A percentile compares a stretch with the other conserved stretches of the same genome.
Conservation (phyloP, 2,797 vertebrate genomes). For the Sebastolobus altivelis region DNA sequence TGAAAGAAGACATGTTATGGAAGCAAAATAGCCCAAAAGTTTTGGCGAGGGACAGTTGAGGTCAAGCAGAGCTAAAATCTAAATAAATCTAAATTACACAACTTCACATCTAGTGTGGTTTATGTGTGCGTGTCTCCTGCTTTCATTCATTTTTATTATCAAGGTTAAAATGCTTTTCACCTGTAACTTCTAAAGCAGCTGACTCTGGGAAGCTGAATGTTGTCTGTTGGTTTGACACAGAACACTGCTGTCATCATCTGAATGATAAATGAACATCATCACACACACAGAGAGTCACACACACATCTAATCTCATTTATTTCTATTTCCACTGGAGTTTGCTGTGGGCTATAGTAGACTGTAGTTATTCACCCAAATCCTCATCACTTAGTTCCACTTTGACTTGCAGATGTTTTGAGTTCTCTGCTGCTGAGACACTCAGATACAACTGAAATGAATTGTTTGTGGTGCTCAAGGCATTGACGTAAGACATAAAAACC, state of each 20-base stretch:
- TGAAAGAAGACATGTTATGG: too few species aligned
- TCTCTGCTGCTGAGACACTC: too few species aligned
- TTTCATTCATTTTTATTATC: not conserved
- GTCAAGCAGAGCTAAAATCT: not conserved
- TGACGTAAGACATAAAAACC: not conserved
- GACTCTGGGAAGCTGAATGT: not conserved
- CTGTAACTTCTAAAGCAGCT: not conserved
- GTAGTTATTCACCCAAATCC: not conserved
- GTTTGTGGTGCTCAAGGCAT: not conserved
- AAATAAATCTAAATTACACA: too few species aligned
- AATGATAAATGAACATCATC: constrained; percentile 20
- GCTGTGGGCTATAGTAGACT: too few species aligned
- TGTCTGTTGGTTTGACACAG: constrained; percentile 21
- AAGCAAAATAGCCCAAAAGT: too few species aligned
- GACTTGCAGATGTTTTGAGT: not conserved
- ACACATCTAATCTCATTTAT: not conserved
- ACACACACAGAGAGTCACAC: not conserved
- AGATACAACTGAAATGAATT: too few species aligned
- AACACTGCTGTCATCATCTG: constrained; percentile 73
- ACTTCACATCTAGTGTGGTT: too few species aligned
- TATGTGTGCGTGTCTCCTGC: too few species aligned
- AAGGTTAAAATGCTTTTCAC: not conserved
- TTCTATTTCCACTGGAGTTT: not conserved
- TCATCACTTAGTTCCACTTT: not conserved
- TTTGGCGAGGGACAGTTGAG: not conserved